Evolutionary conservation across 2,113 vertebrate species (phyloP).

Genomic region (Desmodus rotundus): DNA sequence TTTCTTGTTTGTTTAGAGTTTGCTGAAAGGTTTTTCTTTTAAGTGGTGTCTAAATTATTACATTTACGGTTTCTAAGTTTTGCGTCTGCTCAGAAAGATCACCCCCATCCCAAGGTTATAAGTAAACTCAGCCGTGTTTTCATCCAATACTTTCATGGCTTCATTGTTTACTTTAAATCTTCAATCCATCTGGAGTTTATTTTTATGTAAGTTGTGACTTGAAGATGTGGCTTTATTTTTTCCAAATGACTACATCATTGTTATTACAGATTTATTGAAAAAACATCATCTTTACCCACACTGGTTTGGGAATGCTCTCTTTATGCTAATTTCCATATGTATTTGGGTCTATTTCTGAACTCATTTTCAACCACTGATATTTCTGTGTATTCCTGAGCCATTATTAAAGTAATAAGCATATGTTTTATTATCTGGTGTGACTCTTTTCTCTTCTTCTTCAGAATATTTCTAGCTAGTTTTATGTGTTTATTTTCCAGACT

Average conservation of each 20-base stretch:
- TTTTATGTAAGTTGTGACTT: conserved; percentile 40
- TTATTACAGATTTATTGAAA: conserved; percentile 48
- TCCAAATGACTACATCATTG: background rate
- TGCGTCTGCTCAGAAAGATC: conserved; percentile 18
- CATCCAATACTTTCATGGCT: background rate
- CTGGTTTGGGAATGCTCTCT: conserved; percentile 8
- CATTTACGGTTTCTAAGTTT: conserved; percentile 43
- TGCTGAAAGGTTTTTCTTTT: background rate
- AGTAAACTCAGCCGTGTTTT: conserved; percentile 27
- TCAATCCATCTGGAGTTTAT: conserved; percentile 57
- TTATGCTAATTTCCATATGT: background rate
- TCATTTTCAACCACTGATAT: background rate
- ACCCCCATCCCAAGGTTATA: background rate
- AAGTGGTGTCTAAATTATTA: background rate
- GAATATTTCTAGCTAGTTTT: background rate
- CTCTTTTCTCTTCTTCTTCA: background rate
- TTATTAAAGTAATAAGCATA: background rate
- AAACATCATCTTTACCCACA: background rate
- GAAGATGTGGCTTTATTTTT: conserved; percentile 30
- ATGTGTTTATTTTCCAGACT: background rate
- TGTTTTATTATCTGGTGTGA: background rate
- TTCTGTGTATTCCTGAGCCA: background rate
- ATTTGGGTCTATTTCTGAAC: background rate
- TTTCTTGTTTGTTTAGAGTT: background rate
- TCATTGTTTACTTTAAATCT: conserved; percentile 50